Conservation (phyloP, 2,888 invertebrate species). For the Rhopalosiphum nymphaeae region DNA sequence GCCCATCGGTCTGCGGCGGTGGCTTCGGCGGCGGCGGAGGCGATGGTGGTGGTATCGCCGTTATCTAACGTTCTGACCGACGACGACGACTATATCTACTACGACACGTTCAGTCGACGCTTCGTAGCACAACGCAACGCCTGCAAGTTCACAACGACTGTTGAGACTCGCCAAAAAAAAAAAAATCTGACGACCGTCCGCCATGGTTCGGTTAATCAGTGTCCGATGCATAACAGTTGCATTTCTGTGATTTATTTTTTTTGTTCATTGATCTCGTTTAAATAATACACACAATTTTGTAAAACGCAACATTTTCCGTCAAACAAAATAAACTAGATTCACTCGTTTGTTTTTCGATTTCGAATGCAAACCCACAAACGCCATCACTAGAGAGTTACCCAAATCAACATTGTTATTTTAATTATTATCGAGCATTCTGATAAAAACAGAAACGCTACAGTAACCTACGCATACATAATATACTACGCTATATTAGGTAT, state of each 20-base stretch:
- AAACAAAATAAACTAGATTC: not conserved
- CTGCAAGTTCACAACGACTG: not conserved
- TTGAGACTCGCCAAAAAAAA: conserved; percentile 11
- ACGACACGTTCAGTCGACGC: conserved; percentile 35
- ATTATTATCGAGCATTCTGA: not conserved
- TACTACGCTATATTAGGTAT: not conserved
- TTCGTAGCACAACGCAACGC: conserved; percentile 5
- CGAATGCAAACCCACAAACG: not conserved
- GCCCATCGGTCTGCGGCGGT: not conserved
- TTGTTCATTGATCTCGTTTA: not conserved
- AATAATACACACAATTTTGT: not conserved
- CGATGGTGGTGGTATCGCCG: not conserved
- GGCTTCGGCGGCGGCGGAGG: not conserved
- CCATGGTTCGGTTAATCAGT: conserved; percentile 19
- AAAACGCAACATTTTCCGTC: not conserved
- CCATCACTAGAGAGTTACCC: not conserved
- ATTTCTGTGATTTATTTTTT: not conserved
- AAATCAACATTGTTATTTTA: not conserved
- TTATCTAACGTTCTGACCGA: not conserved
- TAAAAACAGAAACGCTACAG: not conserved
- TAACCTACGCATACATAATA: not conserved
- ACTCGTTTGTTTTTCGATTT: not conserved
- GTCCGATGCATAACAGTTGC: not conserved
- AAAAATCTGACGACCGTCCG: conserved; percentile 13
- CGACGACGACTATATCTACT: not conserved